Evolutionary conservation across 2,113 vertebrate species (phyloP).

Genomic region (Gobio gobio): DNA sequence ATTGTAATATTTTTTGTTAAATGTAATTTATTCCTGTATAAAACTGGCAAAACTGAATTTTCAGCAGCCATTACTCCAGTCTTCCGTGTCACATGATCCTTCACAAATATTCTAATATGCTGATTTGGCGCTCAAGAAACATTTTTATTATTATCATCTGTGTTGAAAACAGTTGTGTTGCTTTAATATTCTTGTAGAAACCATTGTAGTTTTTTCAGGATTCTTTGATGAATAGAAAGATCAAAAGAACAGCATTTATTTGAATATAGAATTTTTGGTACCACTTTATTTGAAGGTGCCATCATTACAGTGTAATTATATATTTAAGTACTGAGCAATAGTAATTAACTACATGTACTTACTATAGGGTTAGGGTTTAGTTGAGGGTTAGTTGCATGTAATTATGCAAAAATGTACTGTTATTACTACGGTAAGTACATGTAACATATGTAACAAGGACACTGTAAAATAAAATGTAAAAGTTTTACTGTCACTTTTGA

Average conservation of each 20-base stretch:
- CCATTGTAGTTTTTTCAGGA: background rate
- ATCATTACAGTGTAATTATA: too few species aligned
- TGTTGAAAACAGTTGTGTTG: background rate
- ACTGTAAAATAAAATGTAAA: too few species aligned
- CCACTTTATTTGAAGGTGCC: too few species aligned
- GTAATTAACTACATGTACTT: too few species aligned
- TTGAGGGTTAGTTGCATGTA: too few species aligned
- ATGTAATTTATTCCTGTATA: background rate
- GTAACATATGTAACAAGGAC: too few species aligned
- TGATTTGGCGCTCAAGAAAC: too few species aligned
- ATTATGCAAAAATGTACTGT: too few species aligned
- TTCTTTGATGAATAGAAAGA: background rate
- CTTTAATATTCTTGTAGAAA: background rate
- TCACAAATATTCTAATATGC: background rate
- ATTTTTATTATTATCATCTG: background rate
- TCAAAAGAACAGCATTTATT: background rate
- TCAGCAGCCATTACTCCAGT: background rate
- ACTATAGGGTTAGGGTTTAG: too few species aligned
- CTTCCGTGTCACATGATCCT: background rate
- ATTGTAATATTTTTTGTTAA: background rate
- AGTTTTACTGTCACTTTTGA: background rate
- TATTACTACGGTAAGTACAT: too few species aligned
- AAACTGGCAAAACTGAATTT: background rate
- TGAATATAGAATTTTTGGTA: too few species aligned
- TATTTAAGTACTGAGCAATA: too few species aligned